Evolutionary conservation across 2,797 vertebrate genomes (phyloP), one percentile per base, ranked within the genome.

Genomic region (Huso huso): DNA sequence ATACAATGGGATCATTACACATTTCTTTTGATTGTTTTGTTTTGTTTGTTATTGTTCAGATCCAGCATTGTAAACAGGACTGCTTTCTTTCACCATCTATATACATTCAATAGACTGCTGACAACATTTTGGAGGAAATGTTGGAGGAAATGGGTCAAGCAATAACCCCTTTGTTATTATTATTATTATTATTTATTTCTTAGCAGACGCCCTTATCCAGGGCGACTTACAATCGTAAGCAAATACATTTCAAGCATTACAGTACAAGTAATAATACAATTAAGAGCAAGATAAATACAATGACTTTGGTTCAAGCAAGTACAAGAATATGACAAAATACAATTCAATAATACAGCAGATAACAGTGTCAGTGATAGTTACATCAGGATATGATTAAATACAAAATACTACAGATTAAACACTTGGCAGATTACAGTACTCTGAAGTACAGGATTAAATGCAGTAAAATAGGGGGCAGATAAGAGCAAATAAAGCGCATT

Each of bases 131-230:
- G 50, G 49, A 50, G 65, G 68, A 65, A 62, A 69, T 13, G 11
- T 23, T 65, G 63, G 68, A 50, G 8, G 7, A 61, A 62, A 53
- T 66, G 62, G 63, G 68, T 37, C 50, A 65, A 61, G 62, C 59
- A 53, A 9, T 51, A 49, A n/a, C 37, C 11, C 50, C 10, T 37
- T 53, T 12, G 61, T 61, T 51, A 69, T 52, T 49, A 51, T 8
- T 52, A 51, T 8, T 52, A 18, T 49, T 53, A 18, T 10, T 13
- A 8, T 23, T 59, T 59, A 64, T 18, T 18, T 18, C 15, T 18
- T 18, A 18, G 15, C 15, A 18, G 15, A 18, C 15, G 15, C 15
- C 15, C 15, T 18, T 18, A 18, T 18, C 15, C 48, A 62, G 23
- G 8, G 9, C 48, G 13, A 62, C 13, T 63, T n/a, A 7, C 8